Evolutionary conservation across 2,797 vertebrate genomes (phyloP), one percentile per base, ranked within the genome.

Genomic region (Moxostoma hubbsi): DNA sequence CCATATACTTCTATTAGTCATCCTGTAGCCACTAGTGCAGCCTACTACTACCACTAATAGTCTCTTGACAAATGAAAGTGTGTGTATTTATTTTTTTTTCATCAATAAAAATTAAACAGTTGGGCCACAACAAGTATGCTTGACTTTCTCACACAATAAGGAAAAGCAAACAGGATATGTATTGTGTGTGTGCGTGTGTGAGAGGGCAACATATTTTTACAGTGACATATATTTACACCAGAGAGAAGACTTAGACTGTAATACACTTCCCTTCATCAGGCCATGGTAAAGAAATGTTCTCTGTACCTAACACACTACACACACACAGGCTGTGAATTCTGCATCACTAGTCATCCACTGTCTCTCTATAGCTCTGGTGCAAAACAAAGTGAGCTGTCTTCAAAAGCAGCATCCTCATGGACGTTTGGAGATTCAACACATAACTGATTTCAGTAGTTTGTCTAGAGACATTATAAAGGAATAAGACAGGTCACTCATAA

Each of bases 351-450:
- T 61, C 55, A 45, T 50, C 65, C 57, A 70, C 71, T 80, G 46
- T 80, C 49, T 49, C 11, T 54, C 57, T 61, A 16, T 71, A 53
- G 66, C 66, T 68, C 11, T 71, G 13, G 9, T 71, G 24, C 54
- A 71, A 57, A 55, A 46, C 54, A 53, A 7, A 1, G 18, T n/a
- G 11, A 68, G 9, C 64, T 50, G 51, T 5, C 51, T 13, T 54
- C 51, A 2, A 24, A 24, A 13, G 51, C 51, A 53, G 11, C 51
- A 53, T 3, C 11, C 49, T 24, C 24, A 24, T 51, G 49, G 9
- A 24, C 24, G 2, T 24, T 24, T 1, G 24, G 24, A 24, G 24
- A 24, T 24, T 24, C 24, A 24, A 24, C 24, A 24, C 24, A 24
- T 3, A 24, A 24, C 24, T 24, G 24, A 24, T 24, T 24, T 24